Conservation (phyloP, 2,797 vertebrate species). For the Anniella stebbinsi region DNA sequence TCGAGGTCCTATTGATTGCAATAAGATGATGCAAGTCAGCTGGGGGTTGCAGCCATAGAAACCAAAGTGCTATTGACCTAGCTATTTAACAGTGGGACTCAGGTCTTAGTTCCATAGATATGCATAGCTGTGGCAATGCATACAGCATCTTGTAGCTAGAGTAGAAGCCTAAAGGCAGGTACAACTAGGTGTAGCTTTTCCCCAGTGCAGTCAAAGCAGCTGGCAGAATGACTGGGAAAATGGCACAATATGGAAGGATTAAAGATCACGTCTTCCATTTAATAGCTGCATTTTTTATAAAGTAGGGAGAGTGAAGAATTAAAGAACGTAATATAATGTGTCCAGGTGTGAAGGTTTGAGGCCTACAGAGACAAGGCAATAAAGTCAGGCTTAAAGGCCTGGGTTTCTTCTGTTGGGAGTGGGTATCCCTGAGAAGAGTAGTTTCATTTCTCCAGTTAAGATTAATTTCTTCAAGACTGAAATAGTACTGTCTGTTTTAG, state of each 20-base stretch:
- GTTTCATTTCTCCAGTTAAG: no score
- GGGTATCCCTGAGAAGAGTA: no score
- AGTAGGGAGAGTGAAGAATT: no score
- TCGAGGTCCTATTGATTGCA: constrained; percentile 13
- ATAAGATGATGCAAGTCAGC: constrained; percentile 28
- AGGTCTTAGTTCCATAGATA: neutral
- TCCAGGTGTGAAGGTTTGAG: no score
- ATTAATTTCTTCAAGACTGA: no score
- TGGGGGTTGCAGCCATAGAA: constrained; percentile 22
- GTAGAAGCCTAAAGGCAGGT: neutral
- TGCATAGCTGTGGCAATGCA: neutral
- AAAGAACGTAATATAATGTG: neutral
- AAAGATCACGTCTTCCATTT: no score
- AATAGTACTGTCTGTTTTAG: no score
- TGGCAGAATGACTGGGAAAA: no score
- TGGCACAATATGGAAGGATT: neutral
- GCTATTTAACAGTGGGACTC: neutral
- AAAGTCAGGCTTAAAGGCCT: no score
- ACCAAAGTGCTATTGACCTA: constrained; percentile 6
- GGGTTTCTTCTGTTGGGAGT: no score
- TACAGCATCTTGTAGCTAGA: neutral
- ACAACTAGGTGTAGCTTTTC: neutral
- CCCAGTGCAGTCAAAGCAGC: neutral
- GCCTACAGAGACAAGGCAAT: no score
- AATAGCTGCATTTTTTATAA: no score